A percentile compares a stretch with the other conserved stretches of the same genome.
phyloP scores from a whole-genome alignment of 2,797 vertebrate genomes.

The Rhynchonycteris naso region DNA sequence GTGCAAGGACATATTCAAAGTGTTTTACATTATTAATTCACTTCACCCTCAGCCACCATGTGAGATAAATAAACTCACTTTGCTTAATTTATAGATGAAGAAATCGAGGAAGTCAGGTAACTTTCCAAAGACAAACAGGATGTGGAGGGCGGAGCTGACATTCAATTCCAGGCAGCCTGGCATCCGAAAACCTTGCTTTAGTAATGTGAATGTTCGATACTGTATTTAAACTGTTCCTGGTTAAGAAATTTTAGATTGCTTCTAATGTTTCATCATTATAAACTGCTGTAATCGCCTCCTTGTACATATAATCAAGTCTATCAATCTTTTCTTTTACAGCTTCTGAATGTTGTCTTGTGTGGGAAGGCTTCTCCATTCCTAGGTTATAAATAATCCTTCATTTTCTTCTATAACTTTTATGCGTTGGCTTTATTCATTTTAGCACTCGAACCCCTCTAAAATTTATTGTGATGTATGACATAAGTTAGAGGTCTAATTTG shows the following conservation, averaged over 20 bases:
- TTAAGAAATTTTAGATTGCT: background rate
- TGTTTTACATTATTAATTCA: background rate
- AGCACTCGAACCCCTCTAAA: background rate
- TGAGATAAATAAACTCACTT: background rate
- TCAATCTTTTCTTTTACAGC: conserved; percentile 30
- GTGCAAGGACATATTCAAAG: background rate
- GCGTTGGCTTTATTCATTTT: conserved; percentile 12
- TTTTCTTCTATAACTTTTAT: conserved; percentile 42
- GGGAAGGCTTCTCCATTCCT: conserved; percentile 1
- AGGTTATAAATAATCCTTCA: conserved; percentile 60
- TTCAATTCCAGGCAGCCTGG: background rate
- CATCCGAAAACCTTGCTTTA: no score
- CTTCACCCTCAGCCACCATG: background rate
- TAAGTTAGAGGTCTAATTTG: conserved; percentile 15
- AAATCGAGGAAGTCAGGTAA: background rate
- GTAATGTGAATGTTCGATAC: background rate
- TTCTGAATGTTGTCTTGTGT: background rate
- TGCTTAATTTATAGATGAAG: background rate
- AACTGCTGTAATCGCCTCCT: conserved; percentile 53
- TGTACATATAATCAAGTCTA: background rate
- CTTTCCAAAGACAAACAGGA: background rate
- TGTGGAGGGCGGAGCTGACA: background rate
- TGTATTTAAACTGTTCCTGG: background rate
- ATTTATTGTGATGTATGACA: conserved; percentile 34
- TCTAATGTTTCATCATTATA: conserved; percentile 37